phyloP scores from a whole-genome alignment of 2,797 vertebrate species.

The Coregonus suidteri region DNA sequence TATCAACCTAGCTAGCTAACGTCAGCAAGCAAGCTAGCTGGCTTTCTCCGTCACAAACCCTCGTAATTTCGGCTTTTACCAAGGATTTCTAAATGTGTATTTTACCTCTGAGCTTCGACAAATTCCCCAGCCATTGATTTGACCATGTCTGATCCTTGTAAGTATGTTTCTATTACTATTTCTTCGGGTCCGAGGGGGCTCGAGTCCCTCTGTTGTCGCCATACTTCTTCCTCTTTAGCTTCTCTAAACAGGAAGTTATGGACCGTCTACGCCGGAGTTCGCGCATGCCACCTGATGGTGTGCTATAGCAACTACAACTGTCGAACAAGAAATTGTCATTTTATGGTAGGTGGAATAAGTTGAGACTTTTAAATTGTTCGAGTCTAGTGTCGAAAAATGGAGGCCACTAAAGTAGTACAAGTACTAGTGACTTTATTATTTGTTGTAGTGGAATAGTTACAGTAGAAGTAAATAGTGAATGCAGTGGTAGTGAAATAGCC shows the following conservation, averaged over 20 bases:
- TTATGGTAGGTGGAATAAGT: no score
- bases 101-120: conserved; percentile 76
- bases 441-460: no score
- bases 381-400: no score
- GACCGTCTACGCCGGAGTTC: not conserved
- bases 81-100: not conserved
- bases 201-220: not conserved
- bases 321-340: not conserved
- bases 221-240: not conserved
- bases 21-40: not conserved
- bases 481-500: no score
- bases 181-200: not conserved
- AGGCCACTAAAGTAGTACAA: no score
- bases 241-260: not conserved
- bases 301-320: not conserved
- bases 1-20: not conserved
- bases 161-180: conserved; percentile 64
- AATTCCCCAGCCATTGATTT: conserved; percentile 75
- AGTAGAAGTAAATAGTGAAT: no score
- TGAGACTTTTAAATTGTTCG: no score
- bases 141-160: conserved; percentile 71
- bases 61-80: not conserved
- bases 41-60: not conserved
- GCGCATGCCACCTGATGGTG: not conserved
- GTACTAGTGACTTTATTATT: no score